A percentile compares a stretch with the other conserved stretches of the same genome.
These are phyloP conservation scores for Tetramorium alpestre DNA, from an alignment of 1,140 invertebrate genomes.

Conservation along the genomic window DNA sequence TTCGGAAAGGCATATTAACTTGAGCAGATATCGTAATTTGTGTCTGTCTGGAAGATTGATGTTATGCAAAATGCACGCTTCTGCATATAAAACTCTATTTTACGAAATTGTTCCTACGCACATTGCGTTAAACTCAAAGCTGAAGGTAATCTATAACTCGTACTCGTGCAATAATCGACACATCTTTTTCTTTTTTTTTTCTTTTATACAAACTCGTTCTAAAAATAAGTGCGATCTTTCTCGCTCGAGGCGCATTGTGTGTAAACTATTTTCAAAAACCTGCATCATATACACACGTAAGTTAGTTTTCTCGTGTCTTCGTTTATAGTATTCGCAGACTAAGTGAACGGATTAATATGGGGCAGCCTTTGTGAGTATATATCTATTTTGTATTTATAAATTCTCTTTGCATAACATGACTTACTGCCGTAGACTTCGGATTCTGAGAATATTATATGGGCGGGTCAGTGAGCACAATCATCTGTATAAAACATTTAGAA, in stretches of 20 bases:
- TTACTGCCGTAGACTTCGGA: constrained; percentile 36
- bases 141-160: constrained; percentile 18
- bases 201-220: constrained; percentile 51
- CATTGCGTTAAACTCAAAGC: constrained; percentile 54
- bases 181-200: neutral
- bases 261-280: constrained; percentile 63
- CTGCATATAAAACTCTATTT: constrained; percentile 62
- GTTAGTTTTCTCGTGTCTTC: constrained; percentile 51
- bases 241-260: constrained; percentile 7
- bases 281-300: constrained; percentile 41
- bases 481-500: constrained; percentile 76
- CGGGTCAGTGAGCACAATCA: constrained; percentile 51
- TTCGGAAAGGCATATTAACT: constrained; percentile 71
- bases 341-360: constrained; percentile 72
- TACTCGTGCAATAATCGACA: constrained; percentile 27
- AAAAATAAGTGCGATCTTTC: constrained; percentile 50
- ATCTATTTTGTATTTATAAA: constrained; percentile 69
- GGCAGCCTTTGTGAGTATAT: constrained; percentile 73
- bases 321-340: constrained; percentile 67
- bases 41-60: constrained; percentile 56
- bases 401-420: constrained; percentile 46
- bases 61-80: constrained; percentile 8
- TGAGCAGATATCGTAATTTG: constrained; percentile 62
- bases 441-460: constrained; percentile 65
- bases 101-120: constrained; percentile 33